Percentiles rank a stretch among this genome's conserved stretches.
phyloP scores from a whole-genome alignment of 2,888 invertebrate species.

The Cerastoderma edule region DNA sequence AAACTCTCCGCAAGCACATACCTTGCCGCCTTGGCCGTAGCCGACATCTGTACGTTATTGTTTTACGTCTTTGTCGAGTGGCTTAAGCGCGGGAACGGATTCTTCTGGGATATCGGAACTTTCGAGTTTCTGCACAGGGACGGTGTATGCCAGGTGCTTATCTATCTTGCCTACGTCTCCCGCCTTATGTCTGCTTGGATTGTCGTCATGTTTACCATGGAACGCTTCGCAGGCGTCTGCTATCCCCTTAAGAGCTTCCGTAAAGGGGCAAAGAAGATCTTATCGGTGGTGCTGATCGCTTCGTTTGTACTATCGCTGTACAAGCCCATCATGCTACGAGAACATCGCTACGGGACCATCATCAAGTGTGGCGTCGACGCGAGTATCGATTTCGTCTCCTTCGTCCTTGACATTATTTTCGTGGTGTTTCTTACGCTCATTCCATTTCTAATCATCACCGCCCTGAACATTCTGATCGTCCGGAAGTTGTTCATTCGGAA shows the following conservation, averaged over 20 bases:
- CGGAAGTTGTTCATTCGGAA: conserved; percentile 64
- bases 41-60: conserved; percentile 89
- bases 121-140: conserved; percentile 64
- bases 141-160: conserved; percentile 87
- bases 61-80: conserved; percentile 84
- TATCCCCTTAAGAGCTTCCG: conserved; percentile 76
- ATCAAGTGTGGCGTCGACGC: conserved; percentile 63
- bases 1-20: conserved; percentile 90
- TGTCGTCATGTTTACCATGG: conserved; percentile 80
- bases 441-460: conserved; percentile 74
- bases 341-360: not conserved
- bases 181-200: conserved; percentile 81
- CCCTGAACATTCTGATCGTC: conserved; percentile 74
- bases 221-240: conserved; percentile 81
- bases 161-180: conserved; percentile 87
- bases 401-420: conserved; percentile 73
- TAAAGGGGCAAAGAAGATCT: conserved; percentile 61
- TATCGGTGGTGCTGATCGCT: conserved; percentile 64
- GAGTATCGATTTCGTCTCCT: conserved; percentile 58
- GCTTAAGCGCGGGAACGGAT: conserved; percentile 73
- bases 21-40: conserved; percentile 91
- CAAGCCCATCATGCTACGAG: conserved; percentile 66
- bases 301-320: conserved; percentile 70
- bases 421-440: conserved; percentile 72
- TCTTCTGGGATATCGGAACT: conserved; percentile 46